phyloP scores from a whole-genome alignment of 23 tunicate genomes.

The Aplidium turbinatum region DNA sequence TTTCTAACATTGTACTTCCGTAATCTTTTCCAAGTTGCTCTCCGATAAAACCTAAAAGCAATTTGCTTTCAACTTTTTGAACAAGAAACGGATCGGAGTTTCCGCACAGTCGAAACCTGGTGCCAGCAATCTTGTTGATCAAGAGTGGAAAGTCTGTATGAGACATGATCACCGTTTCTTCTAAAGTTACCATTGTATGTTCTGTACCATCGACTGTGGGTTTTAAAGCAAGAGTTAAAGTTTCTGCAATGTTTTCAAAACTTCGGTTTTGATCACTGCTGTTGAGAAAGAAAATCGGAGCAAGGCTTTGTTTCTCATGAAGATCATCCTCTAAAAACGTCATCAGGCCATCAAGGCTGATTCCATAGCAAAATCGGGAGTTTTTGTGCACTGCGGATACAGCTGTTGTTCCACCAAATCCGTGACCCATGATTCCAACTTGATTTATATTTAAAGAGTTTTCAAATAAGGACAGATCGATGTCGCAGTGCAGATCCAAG shows the following conservation, averaged over 20 bases:
- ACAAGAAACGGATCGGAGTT: no score
- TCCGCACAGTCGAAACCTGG: no score
- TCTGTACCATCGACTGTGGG: constrained; percentile 31
- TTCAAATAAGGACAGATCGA: constrained; percentile 24
- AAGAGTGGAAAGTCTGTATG: constrained; percentile 46
- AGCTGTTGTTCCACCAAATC: constrained; percentile 61
- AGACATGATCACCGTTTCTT: constrained; percentile 35
- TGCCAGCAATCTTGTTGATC: no score
- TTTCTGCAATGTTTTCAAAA: constrained; percentile 11
- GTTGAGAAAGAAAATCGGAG: constrained; percentile 60
- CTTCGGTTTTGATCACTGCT: constrained; percentile 15
- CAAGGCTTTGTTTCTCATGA: constrained; percentile 1
- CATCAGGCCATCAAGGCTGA: constrained; percentile 61
- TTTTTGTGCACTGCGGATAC: constrained; percentile 42
- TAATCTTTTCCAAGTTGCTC: no score
- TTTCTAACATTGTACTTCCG: no score
- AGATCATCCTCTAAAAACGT: constrained; percentile 34
- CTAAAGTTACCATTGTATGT: constrained; percentile 50
- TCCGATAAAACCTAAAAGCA: no score
- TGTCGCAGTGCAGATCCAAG: no score
- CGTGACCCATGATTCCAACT: constrained; percentile 63
- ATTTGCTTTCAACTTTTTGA: no score
- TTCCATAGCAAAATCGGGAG: constrained; percentile 37
- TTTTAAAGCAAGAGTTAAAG: constrained; percentile 34
- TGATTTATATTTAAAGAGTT: constrained; percentile 32